Evolutionary conservation across 2,888 invertebrate genomes (phyloP).

Genomic region (Sinhomidia bicolor): DNA sequence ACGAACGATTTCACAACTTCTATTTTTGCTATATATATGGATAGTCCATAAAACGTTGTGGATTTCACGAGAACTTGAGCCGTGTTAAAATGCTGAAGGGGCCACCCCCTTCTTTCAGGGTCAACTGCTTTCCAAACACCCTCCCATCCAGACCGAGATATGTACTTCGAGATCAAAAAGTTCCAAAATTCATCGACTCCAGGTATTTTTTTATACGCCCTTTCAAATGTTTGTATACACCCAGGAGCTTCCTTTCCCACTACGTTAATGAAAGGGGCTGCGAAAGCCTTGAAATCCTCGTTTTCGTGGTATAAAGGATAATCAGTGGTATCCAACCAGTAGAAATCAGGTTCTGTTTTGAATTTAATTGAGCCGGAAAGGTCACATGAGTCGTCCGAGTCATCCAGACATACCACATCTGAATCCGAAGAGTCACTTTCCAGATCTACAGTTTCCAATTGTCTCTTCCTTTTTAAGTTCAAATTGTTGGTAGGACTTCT

Average conservation of each 20-base stretch:
- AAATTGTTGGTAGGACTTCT: no score
- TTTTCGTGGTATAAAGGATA: neutral
- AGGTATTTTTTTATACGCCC: neutral
- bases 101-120: slow-evolving; percentile 36
- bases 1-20: no score
- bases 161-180: neutral
- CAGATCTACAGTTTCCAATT: no score
- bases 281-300: neutral
- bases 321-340: no score
- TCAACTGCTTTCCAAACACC: neutral
- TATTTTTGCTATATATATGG: no score
- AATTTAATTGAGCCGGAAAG: no score
- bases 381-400: no score
- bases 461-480: no score
- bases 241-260: neutral
- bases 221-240: neutral
- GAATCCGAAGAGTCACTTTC: no score
- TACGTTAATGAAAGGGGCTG: neutral
- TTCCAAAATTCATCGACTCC: slow-evolving; percentile 36
- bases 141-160: neutral
- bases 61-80: neutral
- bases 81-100: slow-evolving; percentile 2
- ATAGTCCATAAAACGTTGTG: neutral
- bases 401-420: no score
- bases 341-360: no score